These are phyloP conservation scores for Leptodactylus fallax DNA, from an alignment of 2,797 vertebrate genomes.

Conservation along the genomic window DNA sequence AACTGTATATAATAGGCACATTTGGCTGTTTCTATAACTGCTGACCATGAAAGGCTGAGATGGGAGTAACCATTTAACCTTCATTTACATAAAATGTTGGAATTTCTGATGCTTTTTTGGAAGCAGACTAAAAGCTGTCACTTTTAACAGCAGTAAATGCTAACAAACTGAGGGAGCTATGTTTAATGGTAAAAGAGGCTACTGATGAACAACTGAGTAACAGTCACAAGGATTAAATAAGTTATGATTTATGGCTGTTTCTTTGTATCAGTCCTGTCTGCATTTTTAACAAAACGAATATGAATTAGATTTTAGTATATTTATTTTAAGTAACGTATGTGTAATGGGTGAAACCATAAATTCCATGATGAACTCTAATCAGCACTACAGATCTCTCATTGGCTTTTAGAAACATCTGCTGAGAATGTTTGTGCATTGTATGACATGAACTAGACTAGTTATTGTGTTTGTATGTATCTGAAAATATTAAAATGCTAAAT, in stretches of 20 bases:
- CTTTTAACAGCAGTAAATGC: background rate
- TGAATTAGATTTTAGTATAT: conserved; percentile 37
- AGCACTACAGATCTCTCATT: background rate
- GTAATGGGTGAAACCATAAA: background rate
- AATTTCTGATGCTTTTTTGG: no score
- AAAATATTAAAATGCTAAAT: conserved; percentile 42
- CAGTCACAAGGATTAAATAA: background rate
- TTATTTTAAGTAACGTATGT: conserved; percentile 41
- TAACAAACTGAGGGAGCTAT: background rate
- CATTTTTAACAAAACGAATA: conserved; percentile 17
- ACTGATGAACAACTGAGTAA: background rate
- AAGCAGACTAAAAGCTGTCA: no score
- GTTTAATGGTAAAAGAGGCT: background rate
- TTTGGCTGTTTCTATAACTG: no score
- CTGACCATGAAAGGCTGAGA: no score
- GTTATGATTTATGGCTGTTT: background rate
- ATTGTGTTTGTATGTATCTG: conserved; percentile 21
- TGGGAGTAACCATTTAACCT: no score
- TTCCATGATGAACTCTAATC: background rate
- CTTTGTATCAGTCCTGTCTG: background rate
- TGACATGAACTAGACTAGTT: background rate
- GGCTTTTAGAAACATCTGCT: background rate
- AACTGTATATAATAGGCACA: no score
- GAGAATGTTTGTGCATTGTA: background rate
- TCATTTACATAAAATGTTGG: no score